Percentiles rank a stretch among this genome's conserved stretches.
phyloP scores from a whole-genome alignment of 2,797 vertebrate species.

The Otus scops region DNA sequence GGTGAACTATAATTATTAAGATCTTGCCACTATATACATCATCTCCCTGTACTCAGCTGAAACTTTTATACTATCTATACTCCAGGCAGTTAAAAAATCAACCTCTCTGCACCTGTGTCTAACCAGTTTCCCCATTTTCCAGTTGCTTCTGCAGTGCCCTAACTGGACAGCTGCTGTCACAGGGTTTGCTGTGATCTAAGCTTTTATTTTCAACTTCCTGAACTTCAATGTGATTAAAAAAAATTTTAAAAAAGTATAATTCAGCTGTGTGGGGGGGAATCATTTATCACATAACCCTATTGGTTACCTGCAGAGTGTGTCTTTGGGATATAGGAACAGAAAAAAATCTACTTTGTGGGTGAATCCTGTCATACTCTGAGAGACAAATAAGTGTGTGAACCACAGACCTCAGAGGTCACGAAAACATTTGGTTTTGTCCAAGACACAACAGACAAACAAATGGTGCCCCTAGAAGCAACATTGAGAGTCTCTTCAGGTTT shows the following conservation, averaged over 20 bases:
- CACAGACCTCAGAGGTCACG: not conserved
- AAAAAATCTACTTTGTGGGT: not conserved
- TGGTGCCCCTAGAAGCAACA: not conserved
- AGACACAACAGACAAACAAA: not conserved
- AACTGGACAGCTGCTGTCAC: not conserved
- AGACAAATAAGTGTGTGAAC: not conserved
- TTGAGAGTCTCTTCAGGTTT: not conserved
- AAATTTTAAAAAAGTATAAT: not conserved
- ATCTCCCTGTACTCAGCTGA: not conserved
- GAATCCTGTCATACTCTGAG: not conserved
- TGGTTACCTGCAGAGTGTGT: not conserved
- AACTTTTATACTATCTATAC: not conserved
- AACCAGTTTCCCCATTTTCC: not conserved
- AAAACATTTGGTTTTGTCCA: not conserved
- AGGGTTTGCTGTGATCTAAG: not conserved
- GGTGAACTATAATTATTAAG: not conserved
- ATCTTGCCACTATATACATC: not conserved
- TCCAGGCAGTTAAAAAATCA: not conserved
- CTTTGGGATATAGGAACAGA: not conserved
- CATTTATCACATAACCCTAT: not conserved
- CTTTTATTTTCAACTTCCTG: not conserved
- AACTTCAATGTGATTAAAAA: not conserved
- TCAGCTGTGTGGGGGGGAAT: not conserved
- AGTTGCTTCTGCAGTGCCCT: not conserved
- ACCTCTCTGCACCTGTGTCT: not conserved